phyloP scores from a whole-genome alignment of 2,113 vertebrate genomes.

The Aramus guarauna region DNA sequence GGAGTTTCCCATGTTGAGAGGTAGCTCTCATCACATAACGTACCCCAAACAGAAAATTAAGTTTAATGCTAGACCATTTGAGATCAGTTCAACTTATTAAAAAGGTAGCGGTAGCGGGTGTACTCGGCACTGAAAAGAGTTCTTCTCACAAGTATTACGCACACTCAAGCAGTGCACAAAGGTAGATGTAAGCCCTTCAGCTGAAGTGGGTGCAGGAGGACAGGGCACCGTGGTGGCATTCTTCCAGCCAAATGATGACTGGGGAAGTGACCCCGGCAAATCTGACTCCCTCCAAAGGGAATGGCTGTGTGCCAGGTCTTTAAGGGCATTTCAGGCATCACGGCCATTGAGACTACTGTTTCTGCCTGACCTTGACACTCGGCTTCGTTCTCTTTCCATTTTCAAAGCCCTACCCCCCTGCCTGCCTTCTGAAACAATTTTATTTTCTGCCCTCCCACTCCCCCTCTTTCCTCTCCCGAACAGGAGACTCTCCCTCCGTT shows the following conservation, averaged over 20 bases:
- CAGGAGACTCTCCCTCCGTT: background rate
- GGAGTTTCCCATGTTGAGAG: background rate
- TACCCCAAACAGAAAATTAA: background rate
- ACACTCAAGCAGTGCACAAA: background rate
- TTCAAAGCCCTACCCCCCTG: background rate
- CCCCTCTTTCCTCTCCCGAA: background rate
- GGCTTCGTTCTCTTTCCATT: background rate
- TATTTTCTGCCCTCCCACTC: background rate
- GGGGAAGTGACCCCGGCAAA: background rate
- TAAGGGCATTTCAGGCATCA: background rate
- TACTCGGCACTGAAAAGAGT: background rate
- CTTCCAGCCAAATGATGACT: background rate
- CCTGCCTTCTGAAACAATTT: background rate
- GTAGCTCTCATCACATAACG: background rate
- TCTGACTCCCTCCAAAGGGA: background rate
- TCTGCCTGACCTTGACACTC: background rate
- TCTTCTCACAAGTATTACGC: background rate
- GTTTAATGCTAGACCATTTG: background rate
- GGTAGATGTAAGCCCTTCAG: background rate
- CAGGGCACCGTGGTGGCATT: rapidly evolving
- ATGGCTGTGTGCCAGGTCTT: background rate
- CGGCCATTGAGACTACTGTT: background rate
- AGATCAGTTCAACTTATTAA: background rate
- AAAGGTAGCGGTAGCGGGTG: background rate
- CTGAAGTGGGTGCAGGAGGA: background rate